A percentile compares a stretch with the other conserved stretches of the same genome.
These are phyloP conservation scores for Amphimedon queenslandica DNA, from an alignment of 37 sponge, comb jelly and placozoan species.

Conservation along the genomic window DNA sequence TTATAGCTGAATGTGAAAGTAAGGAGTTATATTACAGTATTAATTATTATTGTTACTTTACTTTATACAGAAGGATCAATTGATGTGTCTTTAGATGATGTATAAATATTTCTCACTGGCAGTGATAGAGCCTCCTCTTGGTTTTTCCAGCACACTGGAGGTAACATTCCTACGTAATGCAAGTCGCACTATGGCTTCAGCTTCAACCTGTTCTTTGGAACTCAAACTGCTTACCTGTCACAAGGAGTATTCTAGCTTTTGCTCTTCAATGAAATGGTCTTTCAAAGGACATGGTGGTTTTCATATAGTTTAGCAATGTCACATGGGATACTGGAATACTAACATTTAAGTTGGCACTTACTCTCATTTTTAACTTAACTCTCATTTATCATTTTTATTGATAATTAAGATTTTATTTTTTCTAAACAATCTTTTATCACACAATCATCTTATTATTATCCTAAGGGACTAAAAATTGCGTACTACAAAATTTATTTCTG, in stretches of 20 bases:
- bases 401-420: not conserved
- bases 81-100: conserved; percentile 5
- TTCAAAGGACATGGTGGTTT: conserved; percentile 27
- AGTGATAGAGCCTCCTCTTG: conserved; percentile 22
- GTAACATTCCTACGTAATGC: conserved; percentile 1
- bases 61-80: not conserved
- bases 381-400: too few relatives aligned
- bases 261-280: not conserved
- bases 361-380: too few relatives aligned
- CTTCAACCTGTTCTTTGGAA: conserved; percentile 26
- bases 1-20: conserved; percentile 44
- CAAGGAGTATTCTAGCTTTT: not conserved
- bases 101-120: conserved; percentile 29
- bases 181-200: conserved; percentile 3
- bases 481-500: not conserved
- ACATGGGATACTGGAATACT: too few relatives aligned
- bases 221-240: conserved; percentile 6
- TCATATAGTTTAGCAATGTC: not conserved
- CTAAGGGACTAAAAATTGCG: not conserved
- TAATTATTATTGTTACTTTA: not conserved
- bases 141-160: conserved; percentile 1
- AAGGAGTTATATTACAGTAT: not conserved
- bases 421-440: not conserved
- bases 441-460: not conserved
- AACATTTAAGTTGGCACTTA: too few relatives aligned